phyloP scores from a whole-genome alignment of 2,797 vertebrate genomes.

The Clarias pachynema region DNA sequence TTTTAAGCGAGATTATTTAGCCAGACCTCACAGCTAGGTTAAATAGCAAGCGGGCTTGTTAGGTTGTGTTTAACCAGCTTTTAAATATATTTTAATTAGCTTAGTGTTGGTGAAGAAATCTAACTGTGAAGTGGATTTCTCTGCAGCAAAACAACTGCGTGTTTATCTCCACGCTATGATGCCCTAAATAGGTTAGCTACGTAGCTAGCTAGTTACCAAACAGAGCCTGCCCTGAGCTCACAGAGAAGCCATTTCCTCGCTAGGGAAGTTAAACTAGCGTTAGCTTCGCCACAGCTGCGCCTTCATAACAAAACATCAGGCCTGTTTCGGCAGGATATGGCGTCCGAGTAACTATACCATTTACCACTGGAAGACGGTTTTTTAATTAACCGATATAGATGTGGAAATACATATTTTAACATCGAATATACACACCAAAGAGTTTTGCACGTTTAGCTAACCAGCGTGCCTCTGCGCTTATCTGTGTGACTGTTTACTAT shows the following conservation, averaged over 20 bases:
- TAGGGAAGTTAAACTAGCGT: slow-evolving; percentile 49
- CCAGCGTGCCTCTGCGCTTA: not conserved
- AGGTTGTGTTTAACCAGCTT: not conserved
- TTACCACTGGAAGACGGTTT: not conserved
- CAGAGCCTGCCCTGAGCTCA: not conserved
- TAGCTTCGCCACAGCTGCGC: slow-evolving; percentile 21
- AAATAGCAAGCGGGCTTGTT: slow-evolving; percentile 14
- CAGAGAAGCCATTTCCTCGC: slow-evolving; percentile 24
- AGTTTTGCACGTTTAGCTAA: not conserved
- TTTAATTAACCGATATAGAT: not conserved
- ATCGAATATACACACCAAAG: not conserved
- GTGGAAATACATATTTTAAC: not conserved
- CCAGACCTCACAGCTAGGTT: slow-evolving; percentile 24
- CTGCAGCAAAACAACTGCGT: slow-evolving; percentile 14
- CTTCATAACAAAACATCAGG: slow-evolving; percentile 31
- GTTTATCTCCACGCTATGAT: not conserved
- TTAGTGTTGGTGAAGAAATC: not conserved
- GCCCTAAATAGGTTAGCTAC: slow-evolving; percentile 33
- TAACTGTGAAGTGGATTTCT: not conserved
- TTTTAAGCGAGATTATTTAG: slow-evolving; percentile 9
- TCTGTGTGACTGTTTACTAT: slow-evolving; percentile 2
- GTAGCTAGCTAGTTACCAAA: slow-evolving; percentile 23
- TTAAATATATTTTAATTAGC: not conserved
- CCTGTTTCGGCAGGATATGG: slow-evolving; percentile 12
- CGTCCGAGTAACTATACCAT: not conserved